Percentiles rank a stretch among this genome's conserved stretches.
Evolutionary conservation across 2,888 invertebrate genomes (phyloP).

Genomic region (Metopia argyrocephala): DNA sequence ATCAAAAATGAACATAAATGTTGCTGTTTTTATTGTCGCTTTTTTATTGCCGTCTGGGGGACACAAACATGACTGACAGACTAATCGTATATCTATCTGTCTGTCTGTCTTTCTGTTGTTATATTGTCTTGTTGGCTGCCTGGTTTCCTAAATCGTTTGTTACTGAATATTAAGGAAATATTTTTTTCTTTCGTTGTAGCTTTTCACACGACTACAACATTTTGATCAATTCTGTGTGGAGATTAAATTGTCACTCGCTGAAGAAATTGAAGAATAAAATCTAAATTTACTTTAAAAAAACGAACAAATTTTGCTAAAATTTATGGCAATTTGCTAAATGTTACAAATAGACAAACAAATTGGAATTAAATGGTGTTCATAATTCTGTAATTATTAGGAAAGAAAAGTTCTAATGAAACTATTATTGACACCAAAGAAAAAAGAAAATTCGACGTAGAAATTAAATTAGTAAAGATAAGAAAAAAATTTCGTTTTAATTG

Average conservation of each 20-base stretch:
- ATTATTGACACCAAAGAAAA: no score
- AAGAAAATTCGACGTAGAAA: no score
- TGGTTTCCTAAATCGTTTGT: slow-evolving; percentile 18
- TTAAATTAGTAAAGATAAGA: no score
- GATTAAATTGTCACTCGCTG: slow-evolving; percentile 46
- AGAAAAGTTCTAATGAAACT: no score
- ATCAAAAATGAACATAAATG: background rate
- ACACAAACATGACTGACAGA: slow-evolving; percentile 35
- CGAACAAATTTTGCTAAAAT: background rate
- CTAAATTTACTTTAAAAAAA: background rate
- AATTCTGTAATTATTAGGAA: no score
- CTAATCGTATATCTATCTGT: slow-evolving; percentile 15
- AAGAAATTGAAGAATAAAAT: background rate
- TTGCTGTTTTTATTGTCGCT: background rate
- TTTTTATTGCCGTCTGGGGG: slow-evolving; percentile 5
- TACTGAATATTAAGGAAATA: slow-evolving; percentile 48
- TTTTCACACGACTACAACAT: background rate
- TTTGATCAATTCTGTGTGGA: slow-evolving; percentile 34
- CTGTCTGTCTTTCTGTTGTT: background rate
- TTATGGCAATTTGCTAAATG: no score
- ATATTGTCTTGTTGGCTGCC: no score
- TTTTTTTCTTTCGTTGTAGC: background rate
- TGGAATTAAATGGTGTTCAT: no score
- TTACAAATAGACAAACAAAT: no score
- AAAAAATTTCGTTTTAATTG: no score